phyloP scores from a whole-genome alignment of 2,113 vertebrate species.

The Galeopterus variegatus region DNA sequence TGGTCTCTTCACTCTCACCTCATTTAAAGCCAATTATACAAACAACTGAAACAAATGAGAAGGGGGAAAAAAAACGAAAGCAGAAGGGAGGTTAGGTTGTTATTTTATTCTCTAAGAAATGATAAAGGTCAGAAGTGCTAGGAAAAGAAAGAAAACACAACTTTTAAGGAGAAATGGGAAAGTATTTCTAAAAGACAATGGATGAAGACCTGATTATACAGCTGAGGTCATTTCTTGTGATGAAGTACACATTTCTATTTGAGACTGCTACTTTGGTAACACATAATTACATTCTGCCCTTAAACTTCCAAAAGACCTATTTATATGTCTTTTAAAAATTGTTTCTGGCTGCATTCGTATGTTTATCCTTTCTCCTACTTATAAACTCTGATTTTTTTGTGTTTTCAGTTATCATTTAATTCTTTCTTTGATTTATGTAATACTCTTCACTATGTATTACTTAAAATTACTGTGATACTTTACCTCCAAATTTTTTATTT shows the following conservation, averaged over 20 bases:
- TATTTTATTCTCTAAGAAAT: slow-evolving; percentile 64
- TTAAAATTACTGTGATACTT: slow-evolving; percentile 43
- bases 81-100: slow-evolving; percentile 27
- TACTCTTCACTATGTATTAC: not conserved
- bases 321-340: not conserved
- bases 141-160: slow-evolving; percentile 62
- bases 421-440: slow-evolving; percentile 46
- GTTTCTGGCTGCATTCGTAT: slow-evolving; percentile 16
- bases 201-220: slow-evolving; percentile 54
- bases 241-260: slow-evolving; percentile 33
- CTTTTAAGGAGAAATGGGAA: slow-evolving; percentile 56
- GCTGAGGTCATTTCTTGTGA: slow-evolving; percentile 33
- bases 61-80: slow-evolving; percentile 39
- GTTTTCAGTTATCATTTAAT: slow-evolving; percentile 60
- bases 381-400: slow-evolving; percentile 37
- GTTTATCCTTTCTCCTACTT: slow-evolving; percentile 39
- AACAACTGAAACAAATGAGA: slow-evolving; percentile 73
- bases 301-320: slow-evolving; percentile 11
- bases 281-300: slow-evolving; percentile 39
- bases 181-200: slow-evolving; percentile 54
- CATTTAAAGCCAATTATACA: slow-evolving; percentile 63
- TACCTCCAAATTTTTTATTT: slow-evolving; percentile 11
- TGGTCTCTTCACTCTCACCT: slow-evolving; percentile 52
- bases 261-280: slow-evolving; percentile 28
- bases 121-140: not conserved